phyloP scores from a whole-genome alignment of 1,140 invertebrate species.

The Nebria ingens region DNA sequence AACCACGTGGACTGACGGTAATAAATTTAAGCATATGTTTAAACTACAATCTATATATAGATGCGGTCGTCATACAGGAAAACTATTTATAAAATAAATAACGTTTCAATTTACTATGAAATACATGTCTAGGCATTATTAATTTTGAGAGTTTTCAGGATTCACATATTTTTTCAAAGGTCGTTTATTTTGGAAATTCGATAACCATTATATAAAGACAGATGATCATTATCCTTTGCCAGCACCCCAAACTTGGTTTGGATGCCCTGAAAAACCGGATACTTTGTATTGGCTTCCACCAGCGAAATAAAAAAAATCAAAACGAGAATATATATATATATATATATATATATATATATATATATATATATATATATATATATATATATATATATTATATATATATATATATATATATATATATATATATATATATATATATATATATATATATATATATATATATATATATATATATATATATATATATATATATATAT shows the following conservation, averaged over 20 bases:
- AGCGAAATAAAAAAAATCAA: not conserved
- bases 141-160: too few relatives aligned
- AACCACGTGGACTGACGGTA: slow-evolving; percentile 50
- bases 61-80: not conserved
- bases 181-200: slow-evolving; percentile 51
- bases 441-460: too few relatives aligned
- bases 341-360: not conserved
- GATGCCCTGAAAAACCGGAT: slow-evolving; percentile 34
- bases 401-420: not conserved
- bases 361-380: not conserved
- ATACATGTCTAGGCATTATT: too few relatives aligned
- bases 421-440: too few relatives aligned
- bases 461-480: too few relatives aligned
- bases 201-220: slow-evolving; percentile 40
- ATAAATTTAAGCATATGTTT: slow-evolving; percentile 3
- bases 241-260: slow-evolving; percentile 46
- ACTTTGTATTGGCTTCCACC: not conserved
- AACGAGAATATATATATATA: too few relatives aligned
- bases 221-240: slow-evolving; percentile 39
- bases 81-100: too few relatives aligned
- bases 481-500: too few relatives aligned
- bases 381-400: not conserved
- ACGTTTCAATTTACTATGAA: too few relatives aligned
- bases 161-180: slow-evolving; percentile 55
- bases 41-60: slow-evolving; percentile 7